Base-by-base conservation (phyloP, 1,140 invertebrate genomes). In the Apis mellifera region DNA sequence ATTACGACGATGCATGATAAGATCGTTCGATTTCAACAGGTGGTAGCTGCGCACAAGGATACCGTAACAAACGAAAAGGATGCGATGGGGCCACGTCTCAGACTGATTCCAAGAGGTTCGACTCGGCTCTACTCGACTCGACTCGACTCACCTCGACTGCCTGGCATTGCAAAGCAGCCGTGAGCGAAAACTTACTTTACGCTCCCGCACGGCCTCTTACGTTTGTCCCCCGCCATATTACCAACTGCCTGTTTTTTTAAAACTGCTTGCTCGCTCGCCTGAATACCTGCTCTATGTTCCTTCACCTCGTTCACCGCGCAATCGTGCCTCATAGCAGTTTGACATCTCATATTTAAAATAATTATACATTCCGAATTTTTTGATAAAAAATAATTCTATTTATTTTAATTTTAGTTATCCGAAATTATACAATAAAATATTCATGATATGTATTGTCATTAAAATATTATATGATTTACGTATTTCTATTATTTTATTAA, bases 121-220 rank as follows among this genome's bases (percentile, higher is more conserved):
- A 76, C 48, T 80, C 71, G 64, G 76, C 48, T 70, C 52, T n/a
- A 23, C 76, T 78, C 82, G 71, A 65, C 73, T 89, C 90, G 87
- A 80, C 83, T 86, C 84, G 78, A 73, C 85, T 89, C 84, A 84
- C 84, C 57, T 85, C 84, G 60, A 83, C 86, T 90, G 70, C 69
- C 82, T 83, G 88, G 84, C 89, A 90, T 90, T 86, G 86, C 87
- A 66, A 84, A 88, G 73, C 85, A 69, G 88, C 89, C 85, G 72
- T 83, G 77, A 89, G 86, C 87, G 86, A 86, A 88, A 88, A 84
- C 88, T 90, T 82, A 85, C 82, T 86, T 88, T 87, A 86, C 88
- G 76, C 79, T 89, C 84, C 84, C 90, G 84, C 19, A 68, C 89
- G 84, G 79, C 86, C 86, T 74, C 78, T 80, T 52, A 78, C 82